Evolutionary conservation across 1,140 invertebrate genomes (phyloP).

Genomic region (Dreissena rostriformis): DNA sequence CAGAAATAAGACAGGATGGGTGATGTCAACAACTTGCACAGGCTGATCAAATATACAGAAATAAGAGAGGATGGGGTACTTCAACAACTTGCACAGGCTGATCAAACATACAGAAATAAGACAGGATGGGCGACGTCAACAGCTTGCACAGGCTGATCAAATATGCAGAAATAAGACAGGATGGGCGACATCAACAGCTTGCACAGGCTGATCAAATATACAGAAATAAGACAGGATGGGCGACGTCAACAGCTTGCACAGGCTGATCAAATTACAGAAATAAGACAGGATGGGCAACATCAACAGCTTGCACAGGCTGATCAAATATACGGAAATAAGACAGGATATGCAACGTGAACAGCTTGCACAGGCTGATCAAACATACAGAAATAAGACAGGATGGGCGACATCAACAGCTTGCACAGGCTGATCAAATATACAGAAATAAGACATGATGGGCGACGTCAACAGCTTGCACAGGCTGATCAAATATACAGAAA

Average conservation of each 20-base stretch:
- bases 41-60: too few species aligned
- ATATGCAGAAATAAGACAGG: too few species aligned
- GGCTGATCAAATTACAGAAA: too few species aligned
- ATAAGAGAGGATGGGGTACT: conserved; percentile 90
- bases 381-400: too few species aligned
- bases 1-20: too few species aligned
- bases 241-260: conserved; percentile 94
- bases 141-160: conserved; percentile 90
- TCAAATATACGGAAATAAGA: too few species aligned
- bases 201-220: conserved; percentile 88
- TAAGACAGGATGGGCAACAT: conserved; percentile 90
- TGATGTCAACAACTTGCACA: conserved; percentile 94
- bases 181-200: conserved; percentile 92
- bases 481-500: too few species aligned
- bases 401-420: conserved; percentile 91
- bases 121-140: conserved; percentile 90
- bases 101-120: too few species aligned
- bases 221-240: too few species aligned
- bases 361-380: conserved; percentile 88
- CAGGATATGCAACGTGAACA: conserved; percentile 92
- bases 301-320: conserved; percentile 90
- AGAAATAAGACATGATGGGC: conserved; percentile 88
- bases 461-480: conserved; percentile 94
- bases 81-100: conserved; percentile 92
- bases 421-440: conserved; percentile 88